Evolutionary conservation across 2,888 invertebrate species (phyloP), one percentile per base, ranked within the genome.

Genomic region (Limnephilus rhombicus): DNA sequence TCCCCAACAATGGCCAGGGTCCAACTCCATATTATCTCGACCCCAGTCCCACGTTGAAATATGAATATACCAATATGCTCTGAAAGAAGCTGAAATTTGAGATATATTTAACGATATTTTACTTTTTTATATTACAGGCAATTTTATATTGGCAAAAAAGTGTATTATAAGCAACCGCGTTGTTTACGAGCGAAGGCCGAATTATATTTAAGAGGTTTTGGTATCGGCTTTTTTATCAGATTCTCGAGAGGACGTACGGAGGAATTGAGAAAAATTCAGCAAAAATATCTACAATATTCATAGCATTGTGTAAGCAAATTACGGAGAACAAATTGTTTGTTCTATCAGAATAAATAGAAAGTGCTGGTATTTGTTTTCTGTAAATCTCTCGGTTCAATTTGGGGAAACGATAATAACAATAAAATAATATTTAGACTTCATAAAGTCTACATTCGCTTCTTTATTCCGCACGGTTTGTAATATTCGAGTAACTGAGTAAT

Each of bases 161-260:
- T 49, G 90, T 31, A 90, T 82, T 81, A 90, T 90, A 90, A 90
- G 90, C 45, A 82, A 82, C 82, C 82, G 41, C 45, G 29, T 90
- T 90, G 90, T 90, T 90, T 90, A 90, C 82, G 90, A 82, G 81
- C 45, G 90, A 24, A 37, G n/a, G 53, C 31, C 41, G 49, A 82
- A 90, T 90, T 45, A 90, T 90, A 82, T 90, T 82, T 81, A 31
- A 90, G 90, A 90, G 90, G 81, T 37, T 89, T 89, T 89, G n/a
- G 88, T 89, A 89, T 89, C 80, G 88, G 37, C 68, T 80, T 80
- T 89, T 89, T 34, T 80, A 89, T 89, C 80, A 80, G 88, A 89
- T 89, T 37, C 88, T 89, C 88, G 29, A 80, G 88, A 89, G 88
- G 80, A 89, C 41, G 88, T 68, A 68, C 24, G 24, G n/a, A 68